Conservation (phyloP, 2,888 invertebrate species). For the Drosophila seclusa region DNA sequence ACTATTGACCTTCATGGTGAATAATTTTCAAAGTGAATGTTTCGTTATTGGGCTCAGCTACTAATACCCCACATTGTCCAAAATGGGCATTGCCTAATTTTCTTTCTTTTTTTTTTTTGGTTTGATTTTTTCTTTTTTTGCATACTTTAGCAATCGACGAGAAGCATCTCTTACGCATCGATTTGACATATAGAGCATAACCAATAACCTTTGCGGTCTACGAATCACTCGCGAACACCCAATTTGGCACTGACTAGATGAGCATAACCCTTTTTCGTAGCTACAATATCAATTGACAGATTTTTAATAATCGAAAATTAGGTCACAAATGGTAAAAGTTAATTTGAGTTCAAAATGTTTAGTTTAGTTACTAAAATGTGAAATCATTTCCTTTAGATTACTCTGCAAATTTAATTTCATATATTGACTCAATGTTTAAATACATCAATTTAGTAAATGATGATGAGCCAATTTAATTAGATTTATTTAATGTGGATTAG, state of each 20-base stretch:
- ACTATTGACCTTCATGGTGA: slow-evolving; percentile 74
- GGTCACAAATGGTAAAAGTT: not conserved
- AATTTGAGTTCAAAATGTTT: not conserved
- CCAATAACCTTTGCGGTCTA: slow-evolving; percentile 51
- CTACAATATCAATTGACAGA: not conserved
- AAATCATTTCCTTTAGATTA: not conserved
- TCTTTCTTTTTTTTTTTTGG: slow-evolving; percentile 19
- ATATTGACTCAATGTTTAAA: not conserved
- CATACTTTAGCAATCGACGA: slow-evolving; percentile 23
- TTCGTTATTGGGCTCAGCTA: slow-evolving; percentile 42
- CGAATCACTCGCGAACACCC: slow-evolving; percentile 14
- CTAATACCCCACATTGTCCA: slow-evolving; percentile 37
- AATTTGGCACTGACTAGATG: slow-evolving; percentile 7
- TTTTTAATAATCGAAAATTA: slow-evolving; percentile 5
- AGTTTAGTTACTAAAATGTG: not conserved
- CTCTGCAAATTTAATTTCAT: not conserved
- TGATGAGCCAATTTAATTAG: not conserved
- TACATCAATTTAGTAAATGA: not conserved
- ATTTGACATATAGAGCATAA: slow-evolving; percentile 51
- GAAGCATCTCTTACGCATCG: slow-evolving; percentile 5
- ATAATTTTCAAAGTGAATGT: slow-evolving; percentile 64
- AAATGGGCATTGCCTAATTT: slow-evolving; percentile 45
- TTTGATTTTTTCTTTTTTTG: slow-evolving; percentile 5
- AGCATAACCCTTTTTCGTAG: slow-evolving; percentile 16
- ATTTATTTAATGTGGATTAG: not conserved